Base-by-base conservation (phyloP, 2,113 vertebrate genomes). In the Vicugna pacos region DNA sequence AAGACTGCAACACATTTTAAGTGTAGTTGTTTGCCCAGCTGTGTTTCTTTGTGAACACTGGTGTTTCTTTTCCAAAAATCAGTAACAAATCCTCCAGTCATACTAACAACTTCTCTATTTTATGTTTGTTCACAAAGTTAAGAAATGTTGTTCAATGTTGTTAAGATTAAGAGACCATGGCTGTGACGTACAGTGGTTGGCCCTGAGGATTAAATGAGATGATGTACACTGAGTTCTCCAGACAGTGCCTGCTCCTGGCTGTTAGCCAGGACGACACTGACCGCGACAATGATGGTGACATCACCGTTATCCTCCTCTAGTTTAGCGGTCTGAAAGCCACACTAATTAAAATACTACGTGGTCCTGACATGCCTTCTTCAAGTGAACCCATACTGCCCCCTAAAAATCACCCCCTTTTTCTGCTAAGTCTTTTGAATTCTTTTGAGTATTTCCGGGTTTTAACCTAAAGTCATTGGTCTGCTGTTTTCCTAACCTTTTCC, bases 231-330 rank as follows among this genome's bases (percentile, higher is more conserved):
- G 20, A 58, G 46, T 12, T 4, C n/a, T 42, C 17, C 1, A n/a
- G 35, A 28, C 12, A 6, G 52, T 11, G 9, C 32, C 75, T 75
- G 32, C 76, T 88, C 19, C 6, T 14, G 26, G 19, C 26, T 8
- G 2, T 42, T 16, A 42, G 35, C 46, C 70, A 56, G 46, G 38
- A 8, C 2, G 52, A 28, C 19, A 60, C 0, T 15, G 50, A 64
- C 4, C 38, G 58, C 30, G 58, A 73, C 0, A 0, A 5, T 1
- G 19, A 20, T 5, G 20, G 1, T 35, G 67, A 0, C 28, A 20
- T 46, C 4, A 67, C 16, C 5, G 12, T 5, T 24, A 42, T 8
- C n/a, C 2, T 67, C 30, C 69, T 50, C 12, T 38, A 16, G 17
- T 4, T 32, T 14, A 38, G 16, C 1, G 13, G 28, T 72, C 65